These are phyloP conservation scores for Drosophila novamexicana DNA, from an alignment of 1,140 invertebrate genomes.

Conservation along the genomic window DNA sequence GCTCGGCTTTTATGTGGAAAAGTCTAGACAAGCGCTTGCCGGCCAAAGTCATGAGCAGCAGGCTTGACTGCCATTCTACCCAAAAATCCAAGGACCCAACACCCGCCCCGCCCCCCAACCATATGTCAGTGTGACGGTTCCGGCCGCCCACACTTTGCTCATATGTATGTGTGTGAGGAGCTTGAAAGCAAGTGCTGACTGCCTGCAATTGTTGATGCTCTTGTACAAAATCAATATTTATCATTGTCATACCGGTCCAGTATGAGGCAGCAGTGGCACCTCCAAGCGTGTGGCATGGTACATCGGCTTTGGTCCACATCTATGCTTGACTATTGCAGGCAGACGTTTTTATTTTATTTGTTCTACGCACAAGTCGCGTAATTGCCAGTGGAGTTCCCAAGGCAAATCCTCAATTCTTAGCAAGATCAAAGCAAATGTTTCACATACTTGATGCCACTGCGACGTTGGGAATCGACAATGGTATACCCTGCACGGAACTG, in stretches of 20 bases:
- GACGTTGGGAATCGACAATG: neutral
- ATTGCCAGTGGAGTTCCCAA: constrained; percentile 23
- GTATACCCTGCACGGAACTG: constrained; percentile 3
- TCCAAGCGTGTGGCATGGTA: constrained; percentile 1
- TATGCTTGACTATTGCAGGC: constrained; percentile 17
- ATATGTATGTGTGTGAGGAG: neutral
- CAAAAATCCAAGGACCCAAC: no score
- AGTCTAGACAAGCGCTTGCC: constrained; percentile 58
- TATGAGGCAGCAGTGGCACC: neutral
- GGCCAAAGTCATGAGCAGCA: constrained; percentile 11
- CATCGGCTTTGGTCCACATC: neutral
- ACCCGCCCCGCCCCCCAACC: neutral
- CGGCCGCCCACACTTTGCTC: neutral
- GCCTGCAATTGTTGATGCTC: constrained; percentile 49
- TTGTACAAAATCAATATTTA: constrained; percentile 67
- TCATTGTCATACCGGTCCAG: constrained; percentile 34
- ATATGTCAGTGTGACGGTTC: constrained; percentile 9
- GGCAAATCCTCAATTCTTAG: constrained; percentile 4
- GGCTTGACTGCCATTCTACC: neutral
- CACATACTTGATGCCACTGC: neutral
- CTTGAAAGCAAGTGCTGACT: constrained; percentile 33
- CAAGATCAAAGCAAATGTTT: constrained; percentile 29
- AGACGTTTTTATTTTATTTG: constrained; percentile 3
- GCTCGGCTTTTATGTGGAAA: constrained; percentile 67
- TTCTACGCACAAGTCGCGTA: constrained; percentile 13